Base-by-base conservation (phyloP, 1,140 invertebrate genomes). In the Drosophila virilis region DNA sequence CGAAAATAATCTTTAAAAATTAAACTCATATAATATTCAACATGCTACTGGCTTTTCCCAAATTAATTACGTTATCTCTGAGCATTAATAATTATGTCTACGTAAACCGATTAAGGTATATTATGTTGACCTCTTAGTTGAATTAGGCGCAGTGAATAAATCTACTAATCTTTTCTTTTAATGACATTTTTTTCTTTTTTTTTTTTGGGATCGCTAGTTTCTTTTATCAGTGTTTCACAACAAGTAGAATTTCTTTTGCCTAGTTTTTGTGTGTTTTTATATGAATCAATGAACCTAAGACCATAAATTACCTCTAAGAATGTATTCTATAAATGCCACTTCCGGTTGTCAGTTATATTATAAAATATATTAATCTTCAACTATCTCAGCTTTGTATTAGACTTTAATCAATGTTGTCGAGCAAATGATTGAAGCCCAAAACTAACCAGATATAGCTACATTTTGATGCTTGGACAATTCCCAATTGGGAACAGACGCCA, bases 61-160 rank as follows among this genome's bases (percentile, higher is more conserved):
- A 55, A 50, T 60, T 59, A 58, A 57, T 55, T 58, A 48, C 8
- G 32, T 58, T 65, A 52, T 71, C 73, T 28, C 51, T 6, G 45
- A 59, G 68, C 64, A 12, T 17, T 17, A 17, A 17, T 17, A 2
- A 22, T 2, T 17, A 59, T 59, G 42, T 35, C 57, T 12, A 52
- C 73, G 73, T 59, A 54, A 33, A 58, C 13, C 73, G 60, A 75
- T 59, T 73, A 42, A 72, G 69, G 59, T 64, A 43, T 54, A 43
- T 54, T 46, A 48, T 52, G 37, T 43, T 57, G 58, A 28, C 38
- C 67, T 35, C 28, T 58, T 17, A 33, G 32, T 50, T 6, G n/a
- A 37, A 66, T 43, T 45, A 15, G 17, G 37, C 48, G 13, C 57
- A 43, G 15, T 15, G n/a, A 67, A 35, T 10, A 46, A 46, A 54